These are phyloP conservation scores for Phorcus lineatus DNA, from an alignment of 2,888 invertebrate genomes.

Conservation along the genomic window DNA sequence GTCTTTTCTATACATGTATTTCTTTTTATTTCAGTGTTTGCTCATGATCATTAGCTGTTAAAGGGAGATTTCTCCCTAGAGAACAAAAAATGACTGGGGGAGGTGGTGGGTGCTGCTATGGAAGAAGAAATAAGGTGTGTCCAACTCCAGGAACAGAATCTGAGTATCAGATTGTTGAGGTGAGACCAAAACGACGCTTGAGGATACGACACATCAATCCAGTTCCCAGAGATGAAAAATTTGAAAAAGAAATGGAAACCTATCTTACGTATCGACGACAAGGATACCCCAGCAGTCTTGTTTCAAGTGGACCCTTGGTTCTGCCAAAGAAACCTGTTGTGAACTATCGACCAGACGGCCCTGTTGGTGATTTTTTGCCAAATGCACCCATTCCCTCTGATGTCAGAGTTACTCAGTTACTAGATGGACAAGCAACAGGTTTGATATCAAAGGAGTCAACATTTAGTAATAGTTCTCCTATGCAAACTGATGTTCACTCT, in stretches of 20 bases:
- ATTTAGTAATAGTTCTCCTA: background rate
- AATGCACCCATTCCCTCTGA: background rate
- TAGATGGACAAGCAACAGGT: background rate
- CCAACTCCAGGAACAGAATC: conserved; percentile 44
- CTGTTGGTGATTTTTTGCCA: background rate
- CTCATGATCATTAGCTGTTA: no score
- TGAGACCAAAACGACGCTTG: conserved; percentile 54
- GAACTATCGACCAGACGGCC: background rate
- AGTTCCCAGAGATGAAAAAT: conserved; percentile 57
- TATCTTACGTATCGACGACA: conserved; percentile 46
- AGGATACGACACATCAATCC: conserved; percentile 62
- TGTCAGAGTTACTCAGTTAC: background rate
- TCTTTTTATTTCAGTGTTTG: background rate
- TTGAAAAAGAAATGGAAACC: conserved; percentile 61
- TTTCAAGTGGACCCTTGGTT: conserved; percentile 31
- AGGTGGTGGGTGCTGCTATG: conserved; percentile 4
- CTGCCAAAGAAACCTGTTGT: conserved; percentile 19
- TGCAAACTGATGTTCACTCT: conserved; percentile 43
- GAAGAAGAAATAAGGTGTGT: conserved; percentile 37
- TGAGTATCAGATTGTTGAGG: conserved; percentile 48
- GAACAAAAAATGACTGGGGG: background rate
- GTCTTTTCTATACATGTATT: no score
- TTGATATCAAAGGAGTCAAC: conserved; percentile 14
- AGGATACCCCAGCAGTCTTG: conserved; percentile 35
- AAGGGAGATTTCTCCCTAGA: no score